These are phyloP conservation scores for Threskiornis aethiopicus DNA, from an alignment of 2,797 vertebrate genomes.

Conservation along the genomic window DNA sequence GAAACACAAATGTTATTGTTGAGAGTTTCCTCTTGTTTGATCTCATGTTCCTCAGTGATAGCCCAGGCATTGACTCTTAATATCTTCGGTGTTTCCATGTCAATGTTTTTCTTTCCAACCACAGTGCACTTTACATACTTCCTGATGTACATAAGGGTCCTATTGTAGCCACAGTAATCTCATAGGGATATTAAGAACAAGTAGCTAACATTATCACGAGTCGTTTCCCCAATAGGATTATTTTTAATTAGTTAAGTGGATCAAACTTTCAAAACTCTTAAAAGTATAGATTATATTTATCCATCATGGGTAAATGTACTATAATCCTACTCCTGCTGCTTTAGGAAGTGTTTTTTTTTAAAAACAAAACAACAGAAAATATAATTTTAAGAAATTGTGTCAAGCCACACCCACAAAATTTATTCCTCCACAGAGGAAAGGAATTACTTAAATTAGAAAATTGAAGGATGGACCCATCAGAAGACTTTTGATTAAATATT, in stretches of 20 bases:
- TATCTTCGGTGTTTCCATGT: neutral
- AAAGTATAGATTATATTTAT: neutral
- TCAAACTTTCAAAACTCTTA: neutral
- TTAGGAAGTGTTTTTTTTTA: neutral
- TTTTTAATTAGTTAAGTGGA: conserved; percentile 8
- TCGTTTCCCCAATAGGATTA: neutral
- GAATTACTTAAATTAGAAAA: neutral
- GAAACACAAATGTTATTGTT: neutral
- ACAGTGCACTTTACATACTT: neutral
- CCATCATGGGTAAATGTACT: neutral
- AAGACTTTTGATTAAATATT: neutral
- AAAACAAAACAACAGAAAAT: neutral
- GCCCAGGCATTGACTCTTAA: neutral
- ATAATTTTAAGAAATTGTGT: neutral
- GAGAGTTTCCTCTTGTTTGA: neutral
- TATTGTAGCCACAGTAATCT: neutral
- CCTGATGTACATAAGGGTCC: neutral
- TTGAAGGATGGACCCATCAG: neutral
- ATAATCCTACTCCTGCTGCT: neutral
- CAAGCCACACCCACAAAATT: neutral
- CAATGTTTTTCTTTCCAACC: neutral
- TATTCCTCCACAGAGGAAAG: neutral
- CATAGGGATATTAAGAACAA: neutral
- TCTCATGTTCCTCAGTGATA: neutral
- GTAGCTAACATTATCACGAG: neutral